Conservation (phyloP, 2,113 vertebrate genomes). For the Rhadina sibilatrix region DNA sequence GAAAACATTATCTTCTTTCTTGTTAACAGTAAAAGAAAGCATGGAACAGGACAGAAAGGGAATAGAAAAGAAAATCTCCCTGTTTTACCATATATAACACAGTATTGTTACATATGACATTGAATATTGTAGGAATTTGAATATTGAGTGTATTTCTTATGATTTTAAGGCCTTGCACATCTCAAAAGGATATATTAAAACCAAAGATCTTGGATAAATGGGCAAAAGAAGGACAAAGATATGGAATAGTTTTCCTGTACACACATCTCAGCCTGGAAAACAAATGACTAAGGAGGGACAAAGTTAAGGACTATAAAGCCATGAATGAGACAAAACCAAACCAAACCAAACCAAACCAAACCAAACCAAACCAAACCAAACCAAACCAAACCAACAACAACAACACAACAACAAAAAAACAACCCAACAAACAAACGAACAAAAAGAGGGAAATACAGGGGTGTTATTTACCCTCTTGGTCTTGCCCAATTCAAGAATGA, state of each 20-base stretch:
- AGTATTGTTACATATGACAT: background rate
- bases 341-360: background rate
- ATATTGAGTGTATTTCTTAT: background rate
- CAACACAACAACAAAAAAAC: too few species aligned
- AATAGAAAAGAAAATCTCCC: background rate
- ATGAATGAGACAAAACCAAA: background rate
- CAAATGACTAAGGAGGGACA: background rate
- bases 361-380: too few species aligned
- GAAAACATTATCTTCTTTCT: background rate
- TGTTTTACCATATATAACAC: background rate
- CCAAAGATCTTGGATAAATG: background rate
- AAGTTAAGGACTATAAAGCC: background rate
- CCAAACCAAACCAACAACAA: too few species aligned
- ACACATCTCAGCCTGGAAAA: background rate
- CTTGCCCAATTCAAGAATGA: background rate
- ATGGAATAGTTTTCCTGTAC: background rate
- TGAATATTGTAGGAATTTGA: background rate
- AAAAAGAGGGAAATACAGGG: background rate
- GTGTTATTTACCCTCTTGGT: background rate
- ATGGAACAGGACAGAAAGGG: background rate
- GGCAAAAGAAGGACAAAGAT: background rate
- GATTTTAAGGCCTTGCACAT: background rate
- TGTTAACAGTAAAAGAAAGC: background rate
- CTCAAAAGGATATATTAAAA: background rate
- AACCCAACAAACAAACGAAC: too few species aligned